Base-by-base conservation (phyloP, 64 coral and sea anemone species). In the Pocillopora damicornis region DNA sequence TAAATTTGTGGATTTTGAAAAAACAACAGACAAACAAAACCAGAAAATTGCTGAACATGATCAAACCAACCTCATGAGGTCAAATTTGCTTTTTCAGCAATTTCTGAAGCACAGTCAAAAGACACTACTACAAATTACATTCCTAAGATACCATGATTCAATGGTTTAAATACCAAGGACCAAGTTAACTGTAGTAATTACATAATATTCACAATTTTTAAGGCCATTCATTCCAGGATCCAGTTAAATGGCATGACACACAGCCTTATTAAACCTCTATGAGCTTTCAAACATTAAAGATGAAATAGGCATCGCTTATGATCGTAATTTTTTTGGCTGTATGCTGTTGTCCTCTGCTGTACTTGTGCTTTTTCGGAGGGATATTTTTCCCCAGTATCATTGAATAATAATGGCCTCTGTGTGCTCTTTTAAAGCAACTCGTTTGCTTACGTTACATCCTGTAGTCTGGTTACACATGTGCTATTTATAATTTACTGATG, bases 401-500 rank as follows among this genome's bases (percentile, higher is more conserved):
- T 67, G 37, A 85, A 51, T 58, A 85, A 58, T 20, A 18, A 85
- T 58, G 2, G 64, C 11, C 42, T 37, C 80, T 36, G 51, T 8
- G 8, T 72, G 12, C n/a, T 56, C 11, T 51, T 25, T 7, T 73
- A 72, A 85, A 56, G 65, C 81, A 85, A 72, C 64, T 58, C 10
- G 5, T 22, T 68, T 22, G 62, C 80, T 83, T 83, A 42, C 61
- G 30, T 83, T 83, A 67, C 22, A 60, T 45, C 36, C n/a, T 83
- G 9, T 42, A 1, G 15, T 9, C 15, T 64, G 42, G 13, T 42
- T 11, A 18, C 66, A 64, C 42, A 51, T 51, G 42, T 81, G 79
- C 60, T 72, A 85, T 85, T 73, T 85, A 42, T 85, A 85, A 56
- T 73, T 45, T 56, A 85, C 45, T 68, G 64, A 85, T 23, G 37